Evolutionary conservation across 2,797 vertebrate species (phyloP), one percentile per base, ranked within the genome.

Genomic region (Cyprinella venusta): DNA sequence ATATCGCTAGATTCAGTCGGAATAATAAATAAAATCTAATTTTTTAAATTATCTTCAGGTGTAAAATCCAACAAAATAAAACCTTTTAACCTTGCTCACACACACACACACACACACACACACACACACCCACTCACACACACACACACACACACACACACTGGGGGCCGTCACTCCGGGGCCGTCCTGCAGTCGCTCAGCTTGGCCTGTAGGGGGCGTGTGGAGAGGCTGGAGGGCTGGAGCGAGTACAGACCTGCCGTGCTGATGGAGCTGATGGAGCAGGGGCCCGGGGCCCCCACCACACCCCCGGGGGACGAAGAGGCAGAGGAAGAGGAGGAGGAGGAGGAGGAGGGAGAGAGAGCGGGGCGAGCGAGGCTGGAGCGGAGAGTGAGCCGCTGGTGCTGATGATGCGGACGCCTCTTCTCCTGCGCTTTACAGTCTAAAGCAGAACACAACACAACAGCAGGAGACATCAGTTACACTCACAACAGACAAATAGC

Each of bases 221-320:
- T 90, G 90, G 91, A 92, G 80, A 91, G 89, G 87, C 90, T 89
- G 84, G 91, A 91, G 76, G 91, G 90, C 92, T 90, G 93, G 82
- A 91, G 86, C 80, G 91, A 88, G 91, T 95, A 97, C 96, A 94
- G 92, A 97, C 96, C 97, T 96, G 96, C 92, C 91, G 94, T 88
- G 90, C 90, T 94, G 92, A 96, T 92, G 88, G 96, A 92, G 82
- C 90, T 94, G 92, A 96, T 92, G 88, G 96, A 92, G 83, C 90
- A 89, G 7, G 95, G 92, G 83, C 96, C 89, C 93, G 95, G 89
- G 93, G 89, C 86, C 91, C 90, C 61, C 6, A 12, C 6, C 1
- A 63, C 61, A 8, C 61, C 26, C 7, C 61, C 94, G 61, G 93
- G 91, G 54, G 92, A 93, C 76, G 91, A 91, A n/a, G 92, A 91